These are phyloP conservation scores for Spinus pinus DNA, from an alignment of 2,797 vertebrate species.

Conservation along the genomic window DNA sequence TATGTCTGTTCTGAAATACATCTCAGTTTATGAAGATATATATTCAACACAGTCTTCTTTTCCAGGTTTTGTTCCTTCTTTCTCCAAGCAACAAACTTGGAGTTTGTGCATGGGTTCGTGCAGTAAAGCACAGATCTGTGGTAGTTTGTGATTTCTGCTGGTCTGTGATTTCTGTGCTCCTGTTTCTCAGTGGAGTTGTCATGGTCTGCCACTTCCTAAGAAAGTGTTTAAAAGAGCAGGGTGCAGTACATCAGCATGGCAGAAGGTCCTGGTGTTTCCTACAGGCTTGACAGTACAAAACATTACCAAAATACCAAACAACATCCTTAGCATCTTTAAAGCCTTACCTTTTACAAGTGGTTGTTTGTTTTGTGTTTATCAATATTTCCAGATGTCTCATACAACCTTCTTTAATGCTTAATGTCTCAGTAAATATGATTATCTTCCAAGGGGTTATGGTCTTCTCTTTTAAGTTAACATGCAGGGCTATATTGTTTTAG, in stretches of 20 bases:
- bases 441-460: constrained; percentile 40
- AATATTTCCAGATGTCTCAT: background rate
- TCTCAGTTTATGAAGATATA: background rate
- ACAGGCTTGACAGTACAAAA: background rate
- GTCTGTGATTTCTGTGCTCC: background rate
- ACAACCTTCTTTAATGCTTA: constrained; percentile 2
- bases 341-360: background rate
- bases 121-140: background rate
- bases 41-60: background rate
- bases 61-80: background rate
- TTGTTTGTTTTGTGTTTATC: background rate
- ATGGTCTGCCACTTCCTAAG: background rate
- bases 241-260: background rate
- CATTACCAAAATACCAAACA: background rate
- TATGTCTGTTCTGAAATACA: background rate
- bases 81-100: background rate
- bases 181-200: background rate
- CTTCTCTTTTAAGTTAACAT: constrained; percentile 33
- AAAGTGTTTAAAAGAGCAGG: background rate
- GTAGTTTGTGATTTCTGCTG: background rate
- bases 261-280: background rate
- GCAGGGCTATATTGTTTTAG: constrained; percentile 30
- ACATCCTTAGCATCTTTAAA: background rate
- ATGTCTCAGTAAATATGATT: constrained; percentile 32
- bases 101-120: background rate